phyloP scores from a whole-genome alignment of 2,797 vertebrate species.

The Intellagama lesueurii region DNA sequence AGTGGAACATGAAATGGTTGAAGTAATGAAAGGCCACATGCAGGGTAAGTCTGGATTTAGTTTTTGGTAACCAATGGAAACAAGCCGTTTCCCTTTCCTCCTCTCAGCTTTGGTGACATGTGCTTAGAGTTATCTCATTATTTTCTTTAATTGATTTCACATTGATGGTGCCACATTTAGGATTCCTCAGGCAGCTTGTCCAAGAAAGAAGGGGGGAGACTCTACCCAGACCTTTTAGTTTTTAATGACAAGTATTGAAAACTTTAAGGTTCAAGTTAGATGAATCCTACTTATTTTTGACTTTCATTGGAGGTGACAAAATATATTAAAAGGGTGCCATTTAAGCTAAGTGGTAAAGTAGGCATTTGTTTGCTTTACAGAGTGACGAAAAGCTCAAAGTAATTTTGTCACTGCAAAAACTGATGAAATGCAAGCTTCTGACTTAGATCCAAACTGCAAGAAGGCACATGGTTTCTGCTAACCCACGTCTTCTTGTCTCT shows the following conservation, averaged over 20 bases:
- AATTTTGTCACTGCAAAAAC: neutral
- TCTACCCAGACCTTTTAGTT: conserved; percentile 12
- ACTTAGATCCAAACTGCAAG: neutral
- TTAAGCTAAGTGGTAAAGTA: neutral
- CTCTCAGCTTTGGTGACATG: conserved; percentile 9
- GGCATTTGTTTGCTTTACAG: rapidly evolving
- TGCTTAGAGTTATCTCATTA: neutral
- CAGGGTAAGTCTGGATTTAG: neutral
- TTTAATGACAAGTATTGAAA: conserved; percentile 26
- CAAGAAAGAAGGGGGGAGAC: neutral
- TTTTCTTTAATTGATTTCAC: conserved; percentile 29
- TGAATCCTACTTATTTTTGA: neutral
- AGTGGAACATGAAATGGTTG: conserved; percentile 12
- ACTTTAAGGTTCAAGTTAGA: neutral
- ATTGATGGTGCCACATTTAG: conserved; percentile 6
- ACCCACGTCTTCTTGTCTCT: neutral
- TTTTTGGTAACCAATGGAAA: conserved; percentile 25
- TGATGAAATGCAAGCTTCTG: neutral
- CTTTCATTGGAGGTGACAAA: neutral
- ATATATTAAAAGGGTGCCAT: neutral
- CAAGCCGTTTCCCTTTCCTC: neutral
- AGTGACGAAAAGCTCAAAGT: no score
- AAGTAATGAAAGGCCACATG: neutral
- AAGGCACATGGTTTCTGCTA: neutral
- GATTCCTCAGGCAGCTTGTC: conserved; percentile 14